Percentiles rank a stretch among this genome's conserved stretches.
These are phyloP conservation scores for Glossophaga mutica DNA, from an alignment of 2,797 vertebrate genomes.

Conservation along the genomic window DNA sequence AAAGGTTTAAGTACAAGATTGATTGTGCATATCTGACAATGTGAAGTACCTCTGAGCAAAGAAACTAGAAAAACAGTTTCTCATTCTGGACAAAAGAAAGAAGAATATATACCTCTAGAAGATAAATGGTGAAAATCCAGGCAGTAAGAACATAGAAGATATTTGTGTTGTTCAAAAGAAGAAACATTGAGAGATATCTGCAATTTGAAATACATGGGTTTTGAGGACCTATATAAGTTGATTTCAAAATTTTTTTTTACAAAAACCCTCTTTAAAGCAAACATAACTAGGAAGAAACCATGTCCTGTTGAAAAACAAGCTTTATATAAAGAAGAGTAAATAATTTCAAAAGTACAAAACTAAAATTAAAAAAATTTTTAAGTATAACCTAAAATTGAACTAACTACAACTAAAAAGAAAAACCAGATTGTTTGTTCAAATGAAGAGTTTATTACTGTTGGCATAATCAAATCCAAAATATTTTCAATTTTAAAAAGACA, in stretches of 20 bases:
- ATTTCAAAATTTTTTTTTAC: background rate
- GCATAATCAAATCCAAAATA: slow-evolving; percentile 20
- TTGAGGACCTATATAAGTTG: background rate
- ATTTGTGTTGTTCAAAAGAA: background rate
- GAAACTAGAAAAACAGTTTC: slow-evolving; percentile 55
- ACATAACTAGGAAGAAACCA: background rate
- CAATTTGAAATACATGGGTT: background rate
- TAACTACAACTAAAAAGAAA: background rate
- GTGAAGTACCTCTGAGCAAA: slow-evolving; percentile 49
- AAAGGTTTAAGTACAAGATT: slow-evolving; percentile 72
- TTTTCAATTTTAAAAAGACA: slow-evolving; percentile 36
- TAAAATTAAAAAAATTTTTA: background rate
- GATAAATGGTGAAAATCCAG: slow-evolving; percentile 23
- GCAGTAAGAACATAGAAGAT: background rate
- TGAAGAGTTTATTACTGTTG: slow-evolving; percentile 34
- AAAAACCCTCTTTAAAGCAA: background rate
- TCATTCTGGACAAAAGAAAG: slow-evolving; percentile 64
- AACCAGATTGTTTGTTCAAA: background rate
- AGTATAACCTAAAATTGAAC: slow-evolving; percentile 21
- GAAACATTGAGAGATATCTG: background rate
- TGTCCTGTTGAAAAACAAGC: background rate
- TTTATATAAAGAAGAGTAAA: background rate
- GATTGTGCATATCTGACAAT: slow-evolving; percentile 67
- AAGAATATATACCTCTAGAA: background rate
- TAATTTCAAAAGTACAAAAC: background rate